phyloP scores from a whole-genome alignment of 2,888 invertebrate genomes.

The Callimorpha dominula region DNA sequence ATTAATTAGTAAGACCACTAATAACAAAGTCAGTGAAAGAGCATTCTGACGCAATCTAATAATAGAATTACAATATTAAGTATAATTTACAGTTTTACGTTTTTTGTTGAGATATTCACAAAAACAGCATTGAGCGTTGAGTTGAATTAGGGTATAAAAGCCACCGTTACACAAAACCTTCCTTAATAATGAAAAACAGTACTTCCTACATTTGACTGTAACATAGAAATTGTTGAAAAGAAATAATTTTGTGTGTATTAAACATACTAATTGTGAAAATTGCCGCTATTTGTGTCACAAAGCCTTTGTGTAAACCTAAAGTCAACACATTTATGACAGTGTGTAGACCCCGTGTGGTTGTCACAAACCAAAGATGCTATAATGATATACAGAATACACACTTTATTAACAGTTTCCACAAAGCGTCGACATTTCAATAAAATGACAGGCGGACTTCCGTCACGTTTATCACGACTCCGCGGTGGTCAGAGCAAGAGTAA shows the following conservation, averaged over 20 bases:
- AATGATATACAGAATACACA: slow-evolving; percentile 50
- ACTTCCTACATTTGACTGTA: not conserved
- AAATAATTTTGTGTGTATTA: not conserved
- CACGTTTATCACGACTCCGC: slow-evolving; percentile 69
- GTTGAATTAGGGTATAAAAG: not conserved
- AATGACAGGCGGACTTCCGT: slow-evolving; percentile 68
- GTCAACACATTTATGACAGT: slow-evolving; percentile 18
- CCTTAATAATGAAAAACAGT: not conserved
- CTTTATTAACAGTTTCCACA: slow-evolving; percentile 64
- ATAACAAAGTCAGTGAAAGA: too few species aligned
- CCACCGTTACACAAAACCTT: not conserved
- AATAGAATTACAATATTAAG: too few species aligned
- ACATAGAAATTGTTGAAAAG: not conserved
- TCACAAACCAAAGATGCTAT: slow-evolving; percentile 41
- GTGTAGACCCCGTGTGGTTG: slow-evolving; percentile 25
- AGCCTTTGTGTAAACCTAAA: slow-evolving; percentile 31
- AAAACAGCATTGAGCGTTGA: too few species aligned
- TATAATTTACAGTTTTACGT: too few species aligned
- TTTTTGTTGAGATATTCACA: too few species aligned
- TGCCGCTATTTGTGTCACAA: slow-evolving; percentile 26
- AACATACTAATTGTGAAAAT: slow-evolving; percentile 26
- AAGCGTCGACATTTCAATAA: slow-evolving; percentile 65
- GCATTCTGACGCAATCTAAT: too few species aligned
- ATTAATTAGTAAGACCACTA: too few species aligned
- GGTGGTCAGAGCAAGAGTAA: slow-evolving; percentile 65